A percentile compares a stretch with the other conserved stretches of the same genome.
Evolutionary conservation across 2,888 invertebrate genomes (phyloP).

Genomic region (Asteroscopus sphinx): DNA sequence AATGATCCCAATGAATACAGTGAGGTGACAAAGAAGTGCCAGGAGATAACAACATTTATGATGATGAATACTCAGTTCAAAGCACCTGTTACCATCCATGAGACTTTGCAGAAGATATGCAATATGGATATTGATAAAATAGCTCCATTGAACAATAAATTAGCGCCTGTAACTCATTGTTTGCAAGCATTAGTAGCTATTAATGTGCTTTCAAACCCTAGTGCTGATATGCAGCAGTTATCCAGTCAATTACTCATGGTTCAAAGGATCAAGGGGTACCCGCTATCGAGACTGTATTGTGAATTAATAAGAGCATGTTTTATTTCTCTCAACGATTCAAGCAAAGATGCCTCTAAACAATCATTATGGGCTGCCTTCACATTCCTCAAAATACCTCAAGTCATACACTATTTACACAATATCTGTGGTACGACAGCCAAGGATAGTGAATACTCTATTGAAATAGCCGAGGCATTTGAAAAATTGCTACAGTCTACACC

Average conservation of each 20-base stretch:
- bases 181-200: conserved; percentile 95
- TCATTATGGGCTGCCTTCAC: conserved; percentile 98
- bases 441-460: conserved; percentile 92
- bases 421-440: conserved; percentile 88
- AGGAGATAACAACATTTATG: conserved; percentile 91
- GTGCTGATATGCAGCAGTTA: conserved; percentile 94
- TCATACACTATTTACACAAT: conserved; percentile 92
- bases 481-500: conserved; percentile 95
- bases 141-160: conserved; percentile 87
- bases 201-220: conserved; percentile 95
- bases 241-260: conserved; percentile 95
- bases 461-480: conserved; percentile 95
- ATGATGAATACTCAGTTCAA: conserved; percentile 90
- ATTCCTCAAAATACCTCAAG: conserved; percentile 96
- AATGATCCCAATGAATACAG: conserved; percentile 93
- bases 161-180: conserved; percentile 92
- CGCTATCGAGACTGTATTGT: conserved; percentile 95
- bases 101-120: conserved; percentile 90
- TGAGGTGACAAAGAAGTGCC: conserved; percentile 93
- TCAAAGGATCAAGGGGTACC: conserved; percentile 95
- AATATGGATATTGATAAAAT: conserved; percentile 91
- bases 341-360: conserved; percentile 94
- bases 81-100: conserved; percentile 89
- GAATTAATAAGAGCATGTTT: conserved; percentile 97
- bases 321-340: conserved; percentile 96